These are phyloP conservation scores for Linnaemya tessellans DNA, from an alignment of 2,888 invertebrate species.

Conservation along the genomic window DNA sequence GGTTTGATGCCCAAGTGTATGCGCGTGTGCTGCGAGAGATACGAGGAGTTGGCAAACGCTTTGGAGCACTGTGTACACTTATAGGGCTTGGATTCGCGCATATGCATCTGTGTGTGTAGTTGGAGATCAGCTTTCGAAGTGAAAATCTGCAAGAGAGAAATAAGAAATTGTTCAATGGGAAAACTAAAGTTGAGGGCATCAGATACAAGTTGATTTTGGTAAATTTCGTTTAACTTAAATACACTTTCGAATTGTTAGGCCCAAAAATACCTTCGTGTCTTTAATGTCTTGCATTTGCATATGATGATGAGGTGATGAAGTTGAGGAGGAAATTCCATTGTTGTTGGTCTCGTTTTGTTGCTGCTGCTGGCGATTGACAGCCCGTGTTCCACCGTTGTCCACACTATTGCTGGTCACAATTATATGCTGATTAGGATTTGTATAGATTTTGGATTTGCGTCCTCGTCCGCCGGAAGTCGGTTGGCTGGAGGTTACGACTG, in stretches of 20 bases:
- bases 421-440: constrained; percentile 80
- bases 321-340: constrained; percentile 79
- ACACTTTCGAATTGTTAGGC: background rate
- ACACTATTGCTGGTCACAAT: constrained; percentile 81
- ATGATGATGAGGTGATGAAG: constrained; percentile 81
- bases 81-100: constrained; percentile 99
- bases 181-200: background rate
- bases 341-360: constrained; percentile 69
- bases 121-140: constrained; percentile 98
- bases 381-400: constrained; percentile 79
- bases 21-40: constrained; percentile 99
- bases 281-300: constrained; percentile 78
- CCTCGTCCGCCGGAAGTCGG: constrained; percentile 77
- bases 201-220: constrained; percentile 41
- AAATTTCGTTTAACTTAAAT: constrained; percentile 28
- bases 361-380: constrained; percentile 68
- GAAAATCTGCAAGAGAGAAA: constrained; percentile 90
- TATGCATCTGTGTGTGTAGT: constrained; percentile 98
- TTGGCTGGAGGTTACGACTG: constrained; percentile 76
- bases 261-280: constrained; percentile 79
- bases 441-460: constrained; percentile 80
- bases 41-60: constrained; percentile 99
- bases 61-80: constrained; percentile 99
- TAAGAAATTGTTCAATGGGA: background rate
- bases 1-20: constrained; percentile 99